Base-by-base conservation (phyloP, 2,797 vertebrate species). In the Buphagus erythrorhynchus region DNA sequence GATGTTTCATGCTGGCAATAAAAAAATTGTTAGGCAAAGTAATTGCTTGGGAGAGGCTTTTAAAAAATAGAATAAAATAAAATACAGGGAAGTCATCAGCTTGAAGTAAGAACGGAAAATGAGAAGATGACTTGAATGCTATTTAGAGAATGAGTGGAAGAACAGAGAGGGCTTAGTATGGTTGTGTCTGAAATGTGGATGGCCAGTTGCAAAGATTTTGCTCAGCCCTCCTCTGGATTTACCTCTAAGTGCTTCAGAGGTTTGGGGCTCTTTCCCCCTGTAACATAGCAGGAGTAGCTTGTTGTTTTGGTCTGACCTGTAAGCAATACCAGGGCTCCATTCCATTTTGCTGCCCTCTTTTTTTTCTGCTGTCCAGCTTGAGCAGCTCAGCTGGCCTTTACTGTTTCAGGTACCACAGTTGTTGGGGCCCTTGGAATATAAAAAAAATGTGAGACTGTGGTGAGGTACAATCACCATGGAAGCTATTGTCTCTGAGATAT, bases 41-140 rank as follows among this genome's bases (percentile, higher is more conserved):
- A 87, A 95, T 91, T 90, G 86, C 84, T 78, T 87, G 12, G 82
- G 76, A 73, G 72, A 90, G 45, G 36, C n/a, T 66, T 92, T 35
- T 33, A 9, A 48, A 82, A 82, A 74, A 81, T n/a, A n/a, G n/a
- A 78, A 73, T 40, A 74, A 71, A 75, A 77, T 15, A 31, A 86
- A 91, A 65, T 21, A 22, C 10, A 8, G 65, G 24, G 40, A 65
- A 75, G 15, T 86, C 43, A 35, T 90, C 55, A 71, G 48, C 75
- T 72, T 80, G 72, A 66, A 78, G 21, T 57, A 75, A 75, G 80
- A 81, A 78, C 16, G 33, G n/a, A 84, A 71, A 83, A 88, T 40
- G 82, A 72, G 71, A 91, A 74, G 54, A 38, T 51, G 0, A 33
- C 36, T 57, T 90, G 69, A 83, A 26, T 48, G 25, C 58, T 94